These are phyloP conservation scores for Aegotheles bennettii DNA, from an alignment of 2,113 vertebrate genomes.

Conservation along the genomic window DNA sequence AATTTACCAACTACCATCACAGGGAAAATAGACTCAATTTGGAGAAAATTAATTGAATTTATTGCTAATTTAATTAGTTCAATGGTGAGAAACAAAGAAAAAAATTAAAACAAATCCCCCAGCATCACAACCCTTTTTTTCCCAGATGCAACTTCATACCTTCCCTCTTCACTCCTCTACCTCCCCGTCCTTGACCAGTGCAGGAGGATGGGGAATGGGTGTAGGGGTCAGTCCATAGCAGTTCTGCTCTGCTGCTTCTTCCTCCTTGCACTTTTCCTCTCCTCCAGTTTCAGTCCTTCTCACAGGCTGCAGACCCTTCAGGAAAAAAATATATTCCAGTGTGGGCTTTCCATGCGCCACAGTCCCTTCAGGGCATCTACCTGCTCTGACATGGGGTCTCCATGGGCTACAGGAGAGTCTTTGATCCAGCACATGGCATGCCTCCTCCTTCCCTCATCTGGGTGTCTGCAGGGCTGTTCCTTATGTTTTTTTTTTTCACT, in stretches of 20 bases:
- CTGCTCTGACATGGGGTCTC: accelerated
- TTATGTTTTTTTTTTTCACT: background rate
- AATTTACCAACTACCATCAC: background rate
- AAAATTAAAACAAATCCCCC: background rate
- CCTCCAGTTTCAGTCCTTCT: background rate
- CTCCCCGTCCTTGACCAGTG: background rate
- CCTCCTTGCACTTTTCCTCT: background rate
- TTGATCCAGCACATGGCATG: background rate
- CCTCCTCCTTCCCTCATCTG: background rate
- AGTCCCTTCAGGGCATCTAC: background rate
- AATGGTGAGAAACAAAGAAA: background rate
- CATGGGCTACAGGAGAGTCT: too few species aligned
- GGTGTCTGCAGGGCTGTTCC: background rate
- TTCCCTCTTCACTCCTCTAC: background rate
- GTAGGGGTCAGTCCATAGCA: background rate
- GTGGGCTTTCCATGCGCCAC: too few species aligned
- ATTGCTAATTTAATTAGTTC: background rate
- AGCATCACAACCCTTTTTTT: background rate
- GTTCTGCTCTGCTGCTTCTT: background rate
- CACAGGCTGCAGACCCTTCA: background rate
- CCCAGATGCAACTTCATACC: background rate
- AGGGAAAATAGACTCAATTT: background rate
- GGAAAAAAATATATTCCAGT: background rate
- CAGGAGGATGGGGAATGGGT: background rate
- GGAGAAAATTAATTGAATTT: background rate